Evolutionary conservation across 1,140 invertebrate species (phyloP).

Genomic region (Venustaconcha ellipsiformis): DNA sequence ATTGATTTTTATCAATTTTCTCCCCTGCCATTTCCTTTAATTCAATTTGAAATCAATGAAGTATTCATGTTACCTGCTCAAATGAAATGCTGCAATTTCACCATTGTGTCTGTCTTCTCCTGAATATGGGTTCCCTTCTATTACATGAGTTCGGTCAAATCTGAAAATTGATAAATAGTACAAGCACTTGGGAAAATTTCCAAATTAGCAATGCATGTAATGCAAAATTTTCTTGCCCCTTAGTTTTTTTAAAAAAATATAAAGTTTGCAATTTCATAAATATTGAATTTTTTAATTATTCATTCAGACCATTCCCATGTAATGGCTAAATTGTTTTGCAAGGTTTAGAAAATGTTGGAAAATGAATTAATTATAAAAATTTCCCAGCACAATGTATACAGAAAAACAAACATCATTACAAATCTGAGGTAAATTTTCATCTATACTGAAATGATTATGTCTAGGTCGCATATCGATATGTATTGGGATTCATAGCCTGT

Average conservation of each 20-base stretch:
- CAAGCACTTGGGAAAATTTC: background rate
- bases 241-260: background rate
- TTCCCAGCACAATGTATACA: too few relatives aligned
- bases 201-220: background rate
- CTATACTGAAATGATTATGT: too few relatives aligned
- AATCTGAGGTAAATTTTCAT: too few relatives aligned
- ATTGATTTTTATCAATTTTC: background rate
- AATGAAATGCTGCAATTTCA: slow-evolving; percentile 95
- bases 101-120: slow-evolving; percentile 93
- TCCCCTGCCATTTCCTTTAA: too few relatives aligned
- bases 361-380: too few relatives aligned
- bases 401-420: too few relatives aligned
- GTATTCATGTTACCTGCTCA: slow-evolving; percentile 73
- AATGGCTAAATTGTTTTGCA: background rate
- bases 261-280: background rate
- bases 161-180: slow-evolving; percentile 54
- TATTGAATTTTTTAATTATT: background rate
- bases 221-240: background rate
- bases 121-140: slow-evolving; percentile 84
- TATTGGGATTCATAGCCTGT: too few relatives aligned
- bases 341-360: too few relatives aligned
- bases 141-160: slow-evolving; percentile 81
- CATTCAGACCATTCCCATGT: background rate
- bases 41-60: too few relatives aligned
- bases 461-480: too few relatives aligned